Evolutionary conservation across 2,888 invertebrate species (phyloP), one percentile per base, ranked within the genome.

Genomic region (Omphaloscelis lunosa): DNA sequence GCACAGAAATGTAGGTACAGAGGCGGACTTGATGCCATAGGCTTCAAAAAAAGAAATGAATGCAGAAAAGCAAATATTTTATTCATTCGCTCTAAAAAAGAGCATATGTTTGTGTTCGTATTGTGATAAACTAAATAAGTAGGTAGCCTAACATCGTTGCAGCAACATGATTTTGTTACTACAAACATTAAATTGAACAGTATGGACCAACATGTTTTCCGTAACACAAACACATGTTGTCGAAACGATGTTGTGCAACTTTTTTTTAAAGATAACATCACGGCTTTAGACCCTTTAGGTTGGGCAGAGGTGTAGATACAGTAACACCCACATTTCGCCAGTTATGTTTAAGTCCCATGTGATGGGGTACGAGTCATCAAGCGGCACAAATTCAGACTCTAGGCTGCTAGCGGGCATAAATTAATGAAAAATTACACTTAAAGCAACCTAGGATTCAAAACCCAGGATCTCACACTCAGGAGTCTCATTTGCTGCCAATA

Each of bases 71-170:
- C 27, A 34, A 72, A 80, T 41, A 45, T 12, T 69, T n/a, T 29
- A 45, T 51, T 79, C 58, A 29, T 51, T 79, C 51, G 48, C n/a
- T 41, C 58, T 51, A 70, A 15, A 78, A 56, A 15, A 53, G 1
- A 23, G 23, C 1, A 29, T 34, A 48, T 72, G 8, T 72, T 72
- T 39, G 51, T 51, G 17, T 12, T 9, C 12, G 7, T 34, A 20
- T 20, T 17, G 20, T 68, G 20, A 20, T 71, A 39, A 75, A 61
- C 7, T 23, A 17, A 2, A 20, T 48, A 41, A 1, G 41, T 41
- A 41, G 41, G 41, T 41, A 41, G 41, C 12, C 41, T 2, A 41
- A 41, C 2, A 51, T 51, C 20, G 6, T 8, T 8, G 7, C 8
- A 51, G 23, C 0, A 53, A 53, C 41, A 41, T 53, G 3, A 41